Base-by-base conservation (phyloP, 2,888 invertebrate species). In the Oscheius sp. region DNA sequence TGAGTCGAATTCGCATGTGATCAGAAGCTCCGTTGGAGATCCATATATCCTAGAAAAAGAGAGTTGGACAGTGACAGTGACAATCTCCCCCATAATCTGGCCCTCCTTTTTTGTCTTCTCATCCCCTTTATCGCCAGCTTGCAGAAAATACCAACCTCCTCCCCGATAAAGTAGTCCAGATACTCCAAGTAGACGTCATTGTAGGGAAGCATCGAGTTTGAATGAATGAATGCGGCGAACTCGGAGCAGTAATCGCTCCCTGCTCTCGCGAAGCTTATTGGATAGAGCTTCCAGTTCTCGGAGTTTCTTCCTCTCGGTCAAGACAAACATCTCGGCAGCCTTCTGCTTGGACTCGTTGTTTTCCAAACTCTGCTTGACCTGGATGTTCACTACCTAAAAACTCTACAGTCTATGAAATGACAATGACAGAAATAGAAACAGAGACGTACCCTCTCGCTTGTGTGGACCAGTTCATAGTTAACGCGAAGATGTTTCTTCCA, bases 401-500 rank as follows among this genome's bases (percentile, higher is more conserved):
- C 42, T 5, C 0, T 42, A 42, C 42, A 3, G 42, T 42, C 42
- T 42, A 42, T 42, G 3, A 42, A 5, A 42, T 5, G 42, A 3
- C 42, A 42, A 42, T 42, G 3, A 5, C 42, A 42, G 42, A 0
- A 42, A 42, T 5, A 42, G 42, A 42, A 0, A 42, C 42, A 7
- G 2, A 50, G 13, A 53, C 68, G 1, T 13, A 53, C 68, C 13
- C 9, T 50, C 57, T 68, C 55, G 2, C 9, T 29, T 2, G 55
- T 53, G 21, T 33, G 10, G 13, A 9, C 33, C 29, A 68, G 32
- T 5, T 29, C 21, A 42, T 58, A 58, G 2, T 13, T 70, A 42
- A 58, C 32, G 32, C 58, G 70, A 55, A 70, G n/a, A 58, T 70
- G 70, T 10, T 2, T 35, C 2, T 4, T 70, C 70, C 70, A 70